Percentiles rank a stretch among this genome's conserved stretches.
These are phyloP conservation scores for Lophius piscatorius DNA, from an alignment of 2,113 vertebrate genomes.

Conservation along the genomic window DNA sequence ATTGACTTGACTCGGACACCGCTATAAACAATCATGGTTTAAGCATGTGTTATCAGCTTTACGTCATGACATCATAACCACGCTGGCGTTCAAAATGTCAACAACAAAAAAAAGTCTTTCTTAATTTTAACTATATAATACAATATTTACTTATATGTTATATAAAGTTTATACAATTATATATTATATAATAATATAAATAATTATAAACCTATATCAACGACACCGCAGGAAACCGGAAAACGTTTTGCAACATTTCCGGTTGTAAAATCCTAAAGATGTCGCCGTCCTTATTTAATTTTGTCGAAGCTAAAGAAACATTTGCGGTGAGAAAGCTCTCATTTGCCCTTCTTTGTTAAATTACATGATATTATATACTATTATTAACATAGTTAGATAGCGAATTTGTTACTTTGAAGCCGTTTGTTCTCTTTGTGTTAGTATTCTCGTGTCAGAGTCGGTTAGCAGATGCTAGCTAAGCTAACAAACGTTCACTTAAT, in stretches of 20 bases:
- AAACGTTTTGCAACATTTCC: slow-evolving; percentile 5
- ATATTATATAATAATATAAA: too few species aligned
- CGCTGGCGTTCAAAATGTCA: too few species aligned
- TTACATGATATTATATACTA: accelerated
- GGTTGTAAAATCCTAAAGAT: slow-evolving; percentile 60
- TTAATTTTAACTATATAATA: too few species aligned
- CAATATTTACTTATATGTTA: too few species aligned
- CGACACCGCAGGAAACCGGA: slow-evolving; percentile 57
- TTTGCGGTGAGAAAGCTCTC: slow-evolving; percentile 69
- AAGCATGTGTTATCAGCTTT: too few species aligned
- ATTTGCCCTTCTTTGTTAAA: accelerated
- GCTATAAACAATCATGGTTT: too few species aligned
- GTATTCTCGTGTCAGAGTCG: neutral
- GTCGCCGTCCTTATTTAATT: slow-evolving; percentile 78
- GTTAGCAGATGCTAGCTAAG: slow-evolving; percentile 43
- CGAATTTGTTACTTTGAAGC: too few species aligned
- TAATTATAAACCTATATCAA: too few species aligned
- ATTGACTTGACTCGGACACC: too few species aligned
- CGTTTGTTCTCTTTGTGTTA: neutral
- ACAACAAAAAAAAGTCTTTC: too few species aligned
- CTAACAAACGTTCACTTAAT: slow-evolving; percentile 13
- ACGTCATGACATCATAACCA: too few species aligned
- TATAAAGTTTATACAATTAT: too few species aligned
- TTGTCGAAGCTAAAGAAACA: slow-evolving; percentile 78
- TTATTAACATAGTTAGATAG: accelerated